Evolutionary conservation across 1,140 invertebrate genomes (phyloP).

Genomic region (Drosophila ogumai): DNA sequence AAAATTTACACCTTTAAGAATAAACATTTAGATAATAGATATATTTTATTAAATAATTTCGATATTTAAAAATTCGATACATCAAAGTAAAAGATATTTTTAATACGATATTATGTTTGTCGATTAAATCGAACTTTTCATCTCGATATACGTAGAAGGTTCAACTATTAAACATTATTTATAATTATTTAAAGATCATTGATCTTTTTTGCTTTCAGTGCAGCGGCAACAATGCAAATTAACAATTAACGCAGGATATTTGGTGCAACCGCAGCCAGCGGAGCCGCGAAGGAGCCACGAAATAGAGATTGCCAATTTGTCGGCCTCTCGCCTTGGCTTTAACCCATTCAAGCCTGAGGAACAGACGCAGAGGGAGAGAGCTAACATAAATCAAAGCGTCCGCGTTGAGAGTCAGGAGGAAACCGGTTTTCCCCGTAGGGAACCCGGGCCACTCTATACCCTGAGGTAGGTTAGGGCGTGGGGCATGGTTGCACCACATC

Average conservation of each 20-base stretch:
- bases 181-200: background rate
- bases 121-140: background rate
- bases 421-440: conserved; percentile 17
- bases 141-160: background rate
- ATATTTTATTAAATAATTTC: too few relatives aligned
- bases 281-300: conserved; percentile 36
- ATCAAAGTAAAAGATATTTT: too few relatives aligned
- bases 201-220: conserved; percentile 12
- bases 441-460: background rate
- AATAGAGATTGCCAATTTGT: conserved; percentile 42
- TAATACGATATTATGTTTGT: too few relatives aligned
- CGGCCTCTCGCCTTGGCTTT: conserved; percentile 24
- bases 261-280: conserved; percentile 46
- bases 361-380: background rate
- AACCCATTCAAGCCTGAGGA: conserved; percentile 8
- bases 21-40: too few relatives aligned
- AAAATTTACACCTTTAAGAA: too few relatives aligned
- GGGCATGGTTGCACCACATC: background rate
- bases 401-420: background rate
- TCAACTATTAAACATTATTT: background rate
- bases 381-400: conserved; percentile 17
- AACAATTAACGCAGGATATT: conserved; percentile 67
- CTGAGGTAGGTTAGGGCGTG: conserved; percentile 3
- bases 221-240: conserved; percentile 40
- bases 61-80: too few relatives aligned